Percentiles rank a stretch among this genome's conserved stretches.
phyloP scores from a whole-genome alignment of 2,113 vertebrate species.

The Macrotis lagotis region DNA sequence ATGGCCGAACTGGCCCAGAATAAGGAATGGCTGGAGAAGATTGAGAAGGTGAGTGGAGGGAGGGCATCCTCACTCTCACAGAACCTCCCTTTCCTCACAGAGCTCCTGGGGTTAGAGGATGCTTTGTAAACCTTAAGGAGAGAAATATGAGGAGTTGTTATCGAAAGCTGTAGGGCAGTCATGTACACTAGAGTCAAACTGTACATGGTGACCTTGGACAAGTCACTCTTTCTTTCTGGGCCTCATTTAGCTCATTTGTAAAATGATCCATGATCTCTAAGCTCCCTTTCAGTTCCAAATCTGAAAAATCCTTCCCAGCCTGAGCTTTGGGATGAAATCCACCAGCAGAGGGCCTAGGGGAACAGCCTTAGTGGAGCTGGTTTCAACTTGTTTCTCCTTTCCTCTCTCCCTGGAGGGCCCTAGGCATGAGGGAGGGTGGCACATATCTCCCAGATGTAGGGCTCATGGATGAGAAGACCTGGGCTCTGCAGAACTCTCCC shows the following conservation, averaged over 20 bases:
- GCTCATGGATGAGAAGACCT: background rate
- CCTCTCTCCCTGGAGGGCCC: background rate
- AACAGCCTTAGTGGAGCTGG: background rate
- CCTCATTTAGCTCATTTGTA: slow-evolving; percentile 18
- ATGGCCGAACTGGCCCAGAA: slow-evolving; percentile 95
- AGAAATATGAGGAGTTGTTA: background rate
- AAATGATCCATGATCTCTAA: background rate
- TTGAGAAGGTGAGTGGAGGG: slow-evolving; percentile 88
- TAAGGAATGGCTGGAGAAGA: slow-evolving; percentile 94
- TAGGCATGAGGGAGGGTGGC: background rate
- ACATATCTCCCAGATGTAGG: background rate
- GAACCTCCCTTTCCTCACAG: background rate
- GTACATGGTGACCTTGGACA: background rate
- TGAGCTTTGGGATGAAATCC: background rate
- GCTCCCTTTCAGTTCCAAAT: background rate
- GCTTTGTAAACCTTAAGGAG: background rate
- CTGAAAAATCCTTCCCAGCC: background rate
- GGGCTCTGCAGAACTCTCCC: background rate
- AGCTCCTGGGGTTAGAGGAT: background rate
- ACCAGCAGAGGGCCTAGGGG: background rate
- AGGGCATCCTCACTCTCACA: background rate
- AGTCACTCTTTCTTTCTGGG: background rate
- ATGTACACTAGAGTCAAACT: background rate
- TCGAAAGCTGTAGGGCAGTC: background rate
- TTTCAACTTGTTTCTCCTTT: background rate